Evolutionary conservation across 2,797 vertebrate species (phyloP), one percentile per base, ranked within the genome.

Genomic region (Coreius guichenoti): DNA sequence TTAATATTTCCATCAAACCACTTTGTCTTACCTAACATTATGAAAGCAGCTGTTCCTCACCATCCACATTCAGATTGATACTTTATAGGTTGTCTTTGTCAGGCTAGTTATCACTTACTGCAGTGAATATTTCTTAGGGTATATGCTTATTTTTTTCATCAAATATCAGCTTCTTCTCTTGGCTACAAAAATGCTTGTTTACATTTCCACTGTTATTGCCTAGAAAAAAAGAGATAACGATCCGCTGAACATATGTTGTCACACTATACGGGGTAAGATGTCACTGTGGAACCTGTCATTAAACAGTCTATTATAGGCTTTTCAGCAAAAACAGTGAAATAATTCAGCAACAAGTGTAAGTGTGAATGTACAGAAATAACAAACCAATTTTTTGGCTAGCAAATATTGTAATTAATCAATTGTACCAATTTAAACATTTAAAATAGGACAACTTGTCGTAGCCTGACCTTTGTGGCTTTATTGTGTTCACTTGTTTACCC

Each of bases 41-140:
- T 70, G 33, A 81, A 69, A 81, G 31, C 65, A 43, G 26, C 33
- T 39, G n/a, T 17, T 81, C 45, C n/a, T 70, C 63, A 36, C 39
- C 12, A 36, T 49, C 14, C 33, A 70, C 23, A 13, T 70, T 70
- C 13, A 61, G 14, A 39, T 43, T 26, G 29, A n/a, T 45, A 63
- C 26, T 47, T 51, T 26, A 61, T 9, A 26, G 6, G 21, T 54
- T 47, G 11, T 73, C 36, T 73, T 61, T 33, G 6, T 63, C 51
- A 82, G 11, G 31, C 36, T 43, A 43, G 16, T 36, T 14, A 36
- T 58, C 68, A 58, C 51, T 29, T 58, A 13, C 23, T 8, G 19
- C 21, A 29, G 11, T 56, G 23, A 39, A 14, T 58, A 23, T 58
- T 56, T 69, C 8, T 65, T 21, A 29, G 17, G 56, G 23, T n/a